Evolutionary conservation across 1,140 invertebrate genomes (phyloP).

Genomic region (Pollicipes pollicipes): DNA sequence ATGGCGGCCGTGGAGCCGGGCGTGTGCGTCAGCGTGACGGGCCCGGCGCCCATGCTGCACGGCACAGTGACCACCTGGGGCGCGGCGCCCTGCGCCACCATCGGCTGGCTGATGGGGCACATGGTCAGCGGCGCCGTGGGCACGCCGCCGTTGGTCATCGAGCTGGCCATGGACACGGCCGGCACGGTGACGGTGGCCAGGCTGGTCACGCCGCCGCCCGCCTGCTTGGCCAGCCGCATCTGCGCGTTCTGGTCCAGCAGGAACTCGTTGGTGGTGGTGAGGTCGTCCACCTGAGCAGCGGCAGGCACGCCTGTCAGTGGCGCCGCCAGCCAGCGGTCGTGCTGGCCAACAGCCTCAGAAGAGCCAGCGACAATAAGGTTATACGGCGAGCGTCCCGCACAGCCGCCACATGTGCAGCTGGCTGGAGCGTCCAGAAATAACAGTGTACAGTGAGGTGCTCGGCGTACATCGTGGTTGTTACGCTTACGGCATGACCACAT

Average conservation of each 20-base stretch:
- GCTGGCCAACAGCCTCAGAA: too few species aligned
- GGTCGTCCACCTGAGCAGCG: neutral
- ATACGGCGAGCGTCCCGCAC: too few species aligned
- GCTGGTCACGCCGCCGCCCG: neutral
- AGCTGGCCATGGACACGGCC: neutral
- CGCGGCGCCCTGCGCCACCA: neutral
- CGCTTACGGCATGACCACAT: too few species aligned
- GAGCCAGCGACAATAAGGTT: too few species aligned
- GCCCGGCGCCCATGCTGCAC: neutral
- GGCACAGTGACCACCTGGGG: neutral
- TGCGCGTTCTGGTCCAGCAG: neutral
- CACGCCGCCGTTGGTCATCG: too few species aligned
- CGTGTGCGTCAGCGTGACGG: neutral
- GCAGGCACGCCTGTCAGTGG: too few species aligned
- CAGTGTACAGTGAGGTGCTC: too few species aligned
- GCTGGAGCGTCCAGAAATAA: neutral
- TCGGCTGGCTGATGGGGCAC: neutral
- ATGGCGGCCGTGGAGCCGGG: neutral
- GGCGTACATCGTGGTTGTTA: too few species aligned
- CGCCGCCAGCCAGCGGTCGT: too few species aligned
- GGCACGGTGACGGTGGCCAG: neutral
- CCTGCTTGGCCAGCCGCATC: neutral
- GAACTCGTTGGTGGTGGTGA: neutral
- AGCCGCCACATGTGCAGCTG: too few species aligned
- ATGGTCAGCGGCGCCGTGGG: neutral